These are phyloP conservation scores for Drosophila acutilabella DNA, from an alignment of 2,888 invertebrate genomes.

Conservation along the genomic window DNA sequence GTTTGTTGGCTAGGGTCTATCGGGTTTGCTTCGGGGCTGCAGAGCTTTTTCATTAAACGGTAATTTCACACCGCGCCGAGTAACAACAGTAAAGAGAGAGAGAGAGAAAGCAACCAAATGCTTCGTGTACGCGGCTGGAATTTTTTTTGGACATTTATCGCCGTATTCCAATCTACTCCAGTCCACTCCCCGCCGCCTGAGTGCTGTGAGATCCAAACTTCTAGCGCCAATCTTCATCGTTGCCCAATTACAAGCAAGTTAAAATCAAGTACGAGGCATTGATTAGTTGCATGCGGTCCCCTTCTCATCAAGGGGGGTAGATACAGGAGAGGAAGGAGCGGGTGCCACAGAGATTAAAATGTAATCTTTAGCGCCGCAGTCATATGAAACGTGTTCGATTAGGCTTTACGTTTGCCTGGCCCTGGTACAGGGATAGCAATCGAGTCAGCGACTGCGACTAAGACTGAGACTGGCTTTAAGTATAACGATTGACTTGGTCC, in stretches of 20 bases:
- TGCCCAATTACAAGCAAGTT: constrained; percentile 80
- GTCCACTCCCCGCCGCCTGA: constrained; percentile 43
- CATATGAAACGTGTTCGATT: constrained; percentile 80
- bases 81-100: constrained; percentile 25
- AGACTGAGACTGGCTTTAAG: neutral
- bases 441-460: neutral
- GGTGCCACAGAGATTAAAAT: constrained; percentile 70
- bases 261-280: constrained; percentile 80
- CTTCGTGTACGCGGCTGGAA: constrained; percentile 69
- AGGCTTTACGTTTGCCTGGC: constrained; percentile 53
- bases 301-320: neutral
- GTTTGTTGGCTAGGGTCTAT: constrained; percentile 13
- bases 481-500: constrained; percentile 27
- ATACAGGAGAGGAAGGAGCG: neutral
- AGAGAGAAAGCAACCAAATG: neutral
- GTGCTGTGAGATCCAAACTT: constrained; percentile 38
- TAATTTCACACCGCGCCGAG: constrained; percentile 74
- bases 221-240: constrained; percentile 67
- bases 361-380: constrained; percentile 80
- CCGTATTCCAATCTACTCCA: constrained; percentile 16
- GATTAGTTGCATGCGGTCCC: constrained; percentile 65
- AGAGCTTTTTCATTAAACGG: constrained; percentile 76
- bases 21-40: constrained; percentile 35
- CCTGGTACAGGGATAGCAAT: constrained; percentile 15
- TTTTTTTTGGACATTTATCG: constrained; percentile 77